These are phyloP conservation scores for Pyrocoelia pectoralis DNA, from an alignment of 2,888 invertebrate genomes.

Conservation along the genomic window DNA sequence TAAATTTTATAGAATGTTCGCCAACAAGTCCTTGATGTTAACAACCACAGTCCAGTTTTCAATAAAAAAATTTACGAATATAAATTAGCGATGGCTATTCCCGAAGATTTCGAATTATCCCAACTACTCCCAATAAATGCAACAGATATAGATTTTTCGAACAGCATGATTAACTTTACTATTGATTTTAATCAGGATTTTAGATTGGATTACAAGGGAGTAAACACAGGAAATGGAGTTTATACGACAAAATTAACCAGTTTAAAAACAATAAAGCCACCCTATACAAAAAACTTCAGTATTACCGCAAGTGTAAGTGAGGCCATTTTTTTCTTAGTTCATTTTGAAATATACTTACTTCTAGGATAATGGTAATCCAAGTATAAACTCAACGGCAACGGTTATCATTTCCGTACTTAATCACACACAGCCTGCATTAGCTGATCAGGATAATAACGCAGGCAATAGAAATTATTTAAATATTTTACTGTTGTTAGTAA, in stretches of 20 bases:
- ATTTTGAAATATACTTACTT: too few relatives aligned
- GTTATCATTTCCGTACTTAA: neutral
- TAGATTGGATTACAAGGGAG: neutral
- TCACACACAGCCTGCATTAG: too few relatives aligned
- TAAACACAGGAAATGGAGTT: neutral
- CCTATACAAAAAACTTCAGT: slow-evolving; percentile 4
- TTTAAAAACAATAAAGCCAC: slow-evolving; percentile 4
- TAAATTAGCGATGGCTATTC: slow-evolving; percentile 18
- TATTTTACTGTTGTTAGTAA: too few relatives aligned
- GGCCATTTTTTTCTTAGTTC: neutral
- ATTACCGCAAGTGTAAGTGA: slow-evolving; percentile 15
- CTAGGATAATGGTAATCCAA: neutral
- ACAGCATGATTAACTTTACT: slow-evolving; percentile 10
- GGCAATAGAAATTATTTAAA: too few relatives aligned
- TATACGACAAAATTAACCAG: neutral
- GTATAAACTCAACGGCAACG: neutral
- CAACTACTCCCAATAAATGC: slow-evolving; percentile 6
- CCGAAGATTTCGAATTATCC: slow-evolving; percentile 14
- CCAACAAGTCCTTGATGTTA: slow-evolving; percentile 13
- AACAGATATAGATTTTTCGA: slow-evolving; percentile 23
- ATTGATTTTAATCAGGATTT: slow-evolving; percentile 16
- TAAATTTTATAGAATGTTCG: slow-evolving; percentile 11
- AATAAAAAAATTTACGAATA: slow-evolving; percentile 20
- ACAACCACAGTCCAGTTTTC: slow-evolving; percentile 25
- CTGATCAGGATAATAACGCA: too few relatives aligned